Evolutionary conservation across 2,113 vertebrate species (phyloP), one percentile per base, ranked within the genome.

Genomic region (Emydura subglobosa): DNA sequence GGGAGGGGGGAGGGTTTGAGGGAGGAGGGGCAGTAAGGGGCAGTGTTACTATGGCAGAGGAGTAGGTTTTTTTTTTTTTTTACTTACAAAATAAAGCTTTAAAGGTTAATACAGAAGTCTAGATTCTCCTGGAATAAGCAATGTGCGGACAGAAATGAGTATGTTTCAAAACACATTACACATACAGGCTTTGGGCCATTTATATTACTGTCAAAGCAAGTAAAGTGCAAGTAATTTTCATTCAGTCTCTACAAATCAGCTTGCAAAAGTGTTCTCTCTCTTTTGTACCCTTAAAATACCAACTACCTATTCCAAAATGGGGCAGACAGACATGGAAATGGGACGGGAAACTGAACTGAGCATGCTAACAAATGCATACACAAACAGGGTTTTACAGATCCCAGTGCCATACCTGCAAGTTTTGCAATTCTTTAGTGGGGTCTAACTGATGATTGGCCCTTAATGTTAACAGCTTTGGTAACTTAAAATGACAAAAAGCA

Each of bases 221-320:
- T 27, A 16, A 86, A 92, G 81, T 47, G 90, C 34, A 50, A 87
- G 89, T 83, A 83, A 91, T 68, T 86, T 79, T 82, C 91, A 81
- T 81, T 88, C 82, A 24, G 68, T 29, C 39, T 27, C 39, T 27
- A 39, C 80, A 89, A 10, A 9, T 4, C 24, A 42, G 34, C 11
- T 91, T 95, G 88, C 51, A 80, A 81, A 89, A 72, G 50, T 54
- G 53, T 39, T n/a, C 4, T 76, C 94, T 95, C 79, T 86, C 94
- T 68, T 39, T 50, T 87, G 89, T 89, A 93, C 54, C 82, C 81
- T 83, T 83, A 83, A 90, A 95, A 80, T 22, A 54, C 79, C 10
- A 80, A 50, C 13, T 39, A 17, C 53, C 81, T 0, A 0, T 86
- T 91, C 50, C 14, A 2, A 85, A 86, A 65, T 81, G 8, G 1